Evolutionary conservation across 2,797 vertebrate species (phyloP).

Genomic region (Tinamus major): DNA sequence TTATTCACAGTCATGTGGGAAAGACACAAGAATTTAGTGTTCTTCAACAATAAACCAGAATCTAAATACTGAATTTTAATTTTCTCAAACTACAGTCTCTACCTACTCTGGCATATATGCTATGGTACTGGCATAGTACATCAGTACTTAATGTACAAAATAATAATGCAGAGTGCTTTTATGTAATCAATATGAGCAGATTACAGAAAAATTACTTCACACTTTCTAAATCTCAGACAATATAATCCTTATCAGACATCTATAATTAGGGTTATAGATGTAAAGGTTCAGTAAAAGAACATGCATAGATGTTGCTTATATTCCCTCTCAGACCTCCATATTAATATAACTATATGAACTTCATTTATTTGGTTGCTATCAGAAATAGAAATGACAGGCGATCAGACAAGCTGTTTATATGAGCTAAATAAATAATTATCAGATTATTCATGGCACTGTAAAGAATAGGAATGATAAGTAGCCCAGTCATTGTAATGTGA

Average conservation of each 20-base stretch:
- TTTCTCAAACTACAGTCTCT: neutral
- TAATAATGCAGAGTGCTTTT: neutral
- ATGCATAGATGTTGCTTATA: neutral
- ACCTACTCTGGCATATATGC: neutral
- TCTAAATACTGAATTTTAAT: neutral
- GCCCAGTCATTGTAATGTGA: conserved; percentile 36
- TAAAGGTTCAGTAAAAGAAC: neutral
- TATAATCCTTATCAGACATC: neutral
- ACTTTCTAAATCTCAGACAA: neutral
- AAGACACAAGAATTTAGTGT: neutral
- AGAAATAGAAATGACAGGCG: conserved; percentile 46
- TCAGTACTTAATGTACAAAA: neutral
- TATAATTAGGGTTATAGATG: neutral
- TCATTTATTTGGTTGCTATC: conserved; percentile 28
- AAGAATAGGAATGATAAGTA: conserved; percentile 53
- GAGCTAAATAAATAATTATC: conserved; percentile 53
- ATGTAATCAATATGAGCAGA: neutral
- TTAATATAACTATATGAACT: neutral
- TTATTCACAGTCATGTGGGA: neutral
- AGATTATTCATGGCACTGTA: conserved; percentile 52
- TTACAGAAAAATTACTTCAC: conserved; percentile 6
- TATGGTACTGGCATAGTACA: neutral
- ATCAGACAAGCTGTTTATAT: conserved; percentile 58
- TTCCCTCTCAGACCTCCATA: neutral
- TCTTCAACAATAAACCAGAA: neutral